These are phyloP conservation scores for Tortrix viridana DNA, from an alignment of 2,888 invertebrate genomes.

Conservation along the genomic window DNA sequence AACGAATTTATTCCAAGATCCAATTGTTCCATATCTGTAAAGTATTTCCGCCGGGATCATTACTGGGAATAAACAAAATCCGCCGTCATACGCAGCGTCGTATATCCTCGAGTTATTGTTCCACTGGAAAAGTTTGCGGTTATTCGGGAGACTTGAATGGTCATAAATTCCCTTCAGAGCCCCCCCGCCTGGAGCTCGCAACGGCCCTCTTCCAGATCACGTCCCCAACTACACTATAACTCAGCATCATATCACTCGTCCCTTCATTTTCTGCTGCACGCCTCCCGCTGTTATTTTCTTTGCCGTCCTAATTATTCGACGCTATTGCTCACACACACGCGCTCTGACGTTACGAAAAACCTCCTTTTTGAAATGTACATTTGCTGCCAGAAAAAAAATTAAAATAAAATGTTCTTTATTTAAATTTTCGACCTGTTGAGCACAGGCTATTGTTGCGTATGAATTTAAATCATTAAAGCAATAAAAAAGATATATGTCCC, in stretches of 20 bases:
- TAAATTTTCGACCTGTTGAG: constrained; percentile 7
- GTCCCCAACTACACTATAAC: constrained; percentile 47
- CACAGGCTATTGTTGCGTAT: constrained; percentile 12
- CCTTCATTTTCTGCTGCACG: constrained; percentile 10
- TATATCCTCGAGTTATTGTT: constrained; percentile 28
- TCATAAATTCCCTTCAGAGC: constrained; percentile 54
- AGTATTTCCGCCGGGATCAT: constrained; percentile 26
- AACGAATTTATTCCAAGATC: constrained; percentile 3
- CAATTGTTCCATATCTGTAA: constrained; percentile 15
- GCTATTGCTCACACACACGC: constrained; percentile 22
- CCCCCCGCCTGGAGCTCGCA: constrained; percentile 42
- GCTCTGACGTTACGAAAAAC: constrained; percentile 2
- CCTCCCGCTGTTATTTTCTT: constrained; percentile 23
- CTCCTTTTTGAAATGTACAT: not conserved
- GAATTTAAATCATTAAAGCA: constrained; percentile 21
- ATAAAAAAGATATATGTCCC: constrained; percentile 25
- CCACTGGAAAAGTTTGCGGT: constrained; percentile 20
- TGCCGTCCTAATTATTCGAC: constrained; percentile 32
- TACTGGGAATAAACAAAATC: constrained; percentile 16
- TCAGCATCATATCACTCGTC: constrained; percentile 49
- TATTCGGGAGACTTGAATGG: constrained; percentile 46
- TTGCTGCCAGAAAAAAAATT: not conserved
- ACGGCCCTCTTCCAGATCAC: constrained; percentile 58
- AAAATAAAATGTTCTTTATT: not conserved
- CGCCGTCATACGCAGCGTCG: constrained; percentile 21